Base-by-base conservation (phyloP, 2,888 invertebrate genomes). In the Saturnia pavonia region DNA sequence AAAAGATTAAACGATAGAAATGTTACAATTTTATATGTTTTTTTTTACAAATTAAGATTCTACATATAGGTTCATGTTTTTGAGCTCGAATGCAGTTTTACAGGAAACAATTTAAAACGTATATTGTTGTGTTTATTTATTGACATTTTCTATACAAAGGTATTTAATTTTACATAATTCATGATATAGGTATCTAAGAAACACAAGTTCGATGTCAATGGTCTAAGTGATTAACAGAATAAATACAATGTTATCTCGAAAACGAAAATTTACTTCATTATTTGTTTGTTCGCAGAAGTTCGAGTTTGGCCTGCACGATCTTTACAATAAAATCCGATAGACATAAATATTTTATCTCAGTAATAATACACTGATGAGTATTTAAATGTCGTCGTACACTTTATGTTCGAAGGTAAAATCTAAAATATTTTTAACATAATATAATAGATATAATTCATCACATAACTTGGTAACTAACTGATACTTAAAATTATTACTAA, bases 401-500 rank as follows among this genome's bases (percentile, higher is more conserved):
- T 54, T 22, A 54, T 1, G 11, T 54, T 54, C 22, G 9, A 54
- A 54, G 8, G 1, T 19, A 48, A 54, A 11, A 0, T 54, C 22
- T 54, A 54, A 54, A 22, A 22, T 22, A 54, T 11, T 22, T 22
- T 54, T 14, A 60, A 25, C 0, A 14, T 27, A 27, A 60, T 3
- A 14, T 27, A 25, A 19, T 60, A 60, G 22, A 40, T 2, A 65
- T n/a, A 65, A 40, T 65, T 65, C 34, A 65, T 65, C 65, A 65
- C 65, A 65, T 40, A 65, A 65, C 19, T 40, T 65, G 65, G 65
- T 65, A 65, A 65, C 65, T 65, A 65, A 40, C 14, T 19, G 27
- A 68, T 68, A 19, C 27, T 45, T 67, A 16, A 45, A 51, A 69
- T 69, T 60, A 69, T 60, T 25, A 1, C 40, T 65, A 65, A 40